A percentile compares a stretch with the other conserved stretches of the same genome.
phyloP scores from a whole-genome alignment of 2,113 vertebrate genomes.

The Alligator sinensis region DNA sequence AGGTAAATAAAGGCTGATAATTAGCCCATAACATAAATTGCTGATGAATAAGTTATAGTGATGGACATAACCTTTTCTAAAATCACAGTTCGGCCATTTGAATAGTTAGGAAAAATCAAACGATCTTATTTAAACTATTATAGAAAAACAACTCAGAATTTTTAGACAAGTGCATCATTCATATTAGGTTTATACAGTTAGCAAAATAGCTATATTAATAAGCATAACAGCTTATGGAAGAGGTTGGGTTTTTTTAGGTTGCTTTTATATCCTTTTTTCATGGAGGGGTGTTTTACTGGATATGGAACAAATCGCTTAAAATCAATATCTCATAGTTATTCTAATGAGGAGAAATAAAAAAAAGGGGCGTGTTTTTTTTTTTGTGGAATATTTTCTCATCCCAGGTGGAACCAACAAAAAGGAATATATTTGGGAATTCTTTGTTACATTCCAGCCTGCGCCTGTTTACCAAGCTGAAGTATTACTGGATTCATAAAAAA shows the following conservation, averaged over 20 bases:
- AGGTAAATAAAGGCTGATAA: neutral
- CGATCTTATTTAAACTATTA: neutral
- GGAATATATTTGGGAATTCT: neutral
- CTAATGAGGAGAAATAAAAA: neutral
- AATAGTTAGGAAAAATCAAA: neutral
- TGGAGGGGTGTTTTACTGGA: neutral
- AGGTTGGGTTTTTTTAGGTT: neutral
- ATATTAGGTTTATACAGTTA: neutral
- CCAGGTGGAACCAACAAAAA: conserved; percentile 9
- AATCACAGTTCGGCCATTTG: neutral
- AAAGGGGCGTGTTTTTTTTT: neutral
- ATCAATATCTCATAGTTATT: conserved; percentile 21
- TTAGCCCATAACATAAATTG: neutral
- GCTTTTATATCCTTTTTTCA: neutral
- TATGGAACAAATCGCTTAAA: conserved; percentile 26
- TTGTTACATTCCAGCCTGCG: neutral
- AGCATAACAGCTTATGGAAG: neutral
- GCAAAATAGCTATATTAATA: conserved; percentile 5
- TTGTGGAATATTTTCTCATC: conserved; percentile 6
- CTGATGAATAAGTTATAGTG: too few relatives aligned
- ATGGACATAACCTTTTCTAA: neutral
- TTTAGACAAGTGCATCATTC: neutral
- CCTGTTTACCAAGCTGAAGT: neutral
- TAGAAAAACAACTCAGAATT: neutral
- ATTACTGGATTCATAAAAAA: neutral